Base-by-base conservation (phyloP, 1,140 invertebrate species). In the Elysia chlorotica region DNA sequence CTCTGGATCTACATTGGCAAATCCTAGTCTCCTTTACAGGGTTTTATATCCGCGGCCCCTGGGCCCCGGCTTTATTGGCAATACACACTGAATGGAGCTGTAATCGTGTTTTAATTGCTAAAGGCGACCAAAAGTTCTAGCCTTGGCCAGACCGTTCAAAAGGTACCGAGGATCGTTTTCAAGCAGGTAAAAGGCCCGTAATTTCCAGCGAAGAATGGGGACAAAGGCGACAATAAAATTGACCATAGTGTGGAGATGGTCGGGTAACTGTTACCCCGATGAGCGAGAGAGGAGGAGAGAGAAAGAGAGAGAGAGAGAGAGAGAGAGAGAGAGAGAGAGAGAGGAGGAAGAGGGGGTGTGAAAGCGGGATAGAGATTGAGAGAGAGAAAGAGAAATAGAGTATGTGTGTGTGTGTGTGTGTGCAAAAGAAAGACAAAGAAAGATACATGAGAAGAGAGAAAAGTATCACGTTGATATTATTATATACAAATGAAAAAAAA, bases 321-420 rank as follows among this genome's bases (percentile, higher is more conserved):
- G 56, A 59, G 56, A 59, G 56, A 59, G 56, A 59, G 56, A 59
- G 56, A 59, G 56, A 59, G 56, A 59, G 28, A 59, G 56, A 59
- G 56, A 59, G 56, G 25, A 25, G 56, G 10, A 25, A 30, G 25
- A 25, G 56, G 28, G 28, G 56, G 41, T 14, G 41, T 14, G 41
- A 48, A n/a, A 48, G 41, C 10, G 41, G n/a, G 41, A 48, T 10
- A 48, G 41, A 48, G 41, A 48, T 48, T n/a, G 41, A 48, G 41
- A 48, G 41, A 48, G 41, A 48, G 41, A 48, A n/a, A 48, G n/a
- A 48, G 41, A 48, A n/a, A 48, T 10, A 48, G n/a, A n/a, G n/a
- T n/a, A n/a, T n/a, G n/a, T n/a, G n/a, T n/a, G n/a, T n/a, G n/a
- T n/a, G n/a, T n/a, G n/a, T n/a, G n/a, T n/a, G n/a, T n/a, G n/a